phyloP scores from a whole-genome alignment of 2,888 invertebrate species.

The Parochlus steinenii region DNA sequence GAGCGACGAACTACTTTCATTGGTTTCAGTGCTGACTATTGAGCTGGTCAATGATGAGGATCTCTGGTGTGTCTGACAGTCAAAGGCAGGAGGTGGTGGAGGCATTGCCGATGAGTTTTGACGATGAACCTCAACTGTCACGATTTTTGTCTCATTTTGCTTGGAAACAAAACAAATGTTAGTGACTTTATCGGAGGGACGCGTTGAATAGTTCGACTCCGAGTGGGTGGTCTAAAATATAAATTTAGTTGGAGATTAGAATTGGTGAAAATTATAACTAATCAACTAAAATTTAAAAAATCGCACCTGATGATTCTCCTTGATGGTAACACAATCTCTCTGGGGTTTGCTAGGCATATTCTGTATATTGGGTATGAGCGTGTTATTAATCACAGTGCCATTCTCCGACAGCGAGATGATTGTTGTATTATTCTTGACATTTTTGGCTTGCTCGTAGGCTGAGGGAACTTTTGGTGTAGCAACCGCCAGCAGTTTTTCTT shows the following conservation, averaged over 20 bases:
- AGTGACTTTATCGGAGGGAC: conserved; percentile 21
- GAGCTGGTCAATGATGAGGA: conserved; percentile 16
- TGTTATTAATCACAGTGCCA: conserved; percentile 53
- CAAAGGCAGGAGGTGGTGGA: conserved; percentile 24
- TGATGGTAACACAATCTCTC: too few species aligned
- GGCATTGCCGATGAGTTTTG: conserved; percentile 28
- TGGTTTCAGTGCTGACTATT: conserved; percentile 16
- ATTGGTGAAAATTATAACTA: too few species aligned
- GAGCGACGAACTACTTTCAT: conserved; percentile 20
- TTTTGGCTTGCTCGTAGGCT: conserved; percentile 16
- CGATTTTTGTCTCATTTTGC: conserved; percentile 41
- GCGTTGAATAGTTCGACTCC: too few species aligned
- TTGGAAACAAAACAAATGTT: conserved; percentile 31
- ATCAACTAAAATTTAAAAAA: too few species aligned
- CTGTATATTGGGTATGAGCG: conserved; percentile 22
- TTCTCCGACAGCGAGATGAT: conserved; percentile 56
- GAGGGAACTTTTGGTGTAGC: conserved; percentile 32
- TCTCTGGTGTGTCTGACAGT: conserved; percentile 14
- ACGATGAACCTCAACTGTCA: conserved; percentile 61
- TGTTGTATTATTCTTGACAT: conserved; percentile 41
- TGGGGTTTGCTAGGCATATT: conserved; percentile 3
- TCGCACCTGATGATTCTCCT: too few species aligned
- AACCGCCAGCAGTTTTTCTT: conserved; percentile 33
- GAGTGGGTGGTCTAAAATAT: too few species aligned
- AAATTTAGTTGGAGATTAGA: too few species aligned